Evolutionary conservation across 2,888 invertebrate species (phyloP), one percentile per base, ranked within the genome.

Genomic region (Ectobius pallidus): DNA sequence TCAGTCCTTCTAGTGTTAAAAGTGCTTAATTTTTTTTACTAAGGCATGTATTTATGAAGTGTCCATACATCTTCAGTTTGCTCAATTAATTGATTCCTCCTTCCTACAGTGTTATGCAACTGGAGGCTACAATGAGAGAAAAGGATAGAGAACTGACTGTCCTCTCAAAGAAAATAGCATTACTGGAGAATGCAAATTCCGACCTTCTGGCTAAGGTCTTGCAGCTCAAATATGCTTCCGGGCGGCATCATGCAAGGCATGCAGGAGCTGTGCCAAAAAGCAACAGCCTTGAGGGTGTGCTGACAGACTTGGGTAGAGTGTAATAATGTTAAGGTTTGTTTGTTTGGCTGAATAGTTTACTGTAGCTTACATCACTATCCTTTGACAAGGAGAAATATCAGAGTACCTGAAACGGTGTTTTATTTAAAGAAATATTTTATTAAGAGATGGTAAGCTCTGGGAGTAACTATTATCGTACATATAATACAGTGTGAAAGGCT

Each of bases 151-250:
- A 80, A 72, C 63, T 80, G 25, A 74, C 77, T 20, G 77, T 80
- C 39, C 75, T 81, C 39, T 78, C 79, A 62, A 79, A 79, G 74
- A 81, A 81, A 71, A 78, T 80, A 20, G 76, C 77, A n/a, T 77
- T 80, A 72, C 76, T 81, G 55, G 81, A 81, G 74, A 78, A 78
- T 65, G 79, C 80, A 4, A 81, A 80, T 73, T 78, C 81, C 39
- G 80, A 80, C 75, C 77, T 80, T 20, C 76, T 81, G 22, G 78
- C 80, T 49, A 79, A 79, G 71, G 78, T 80, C 62, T 74, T 81
- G 34, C 78, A 79, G 58, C 76, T 80, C 25, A 80, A 80, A 63
- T 81, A 81, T 72, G 77, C 72, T 14, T 61, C 72, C 20, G 70
- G 55, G 2, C 49, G 70, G 9, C 65, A 70, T 14, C 44, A 52